Conservation (phyloP, 2,888 invertebrate species). For the Ptycholaimellus sp. region DNA sequence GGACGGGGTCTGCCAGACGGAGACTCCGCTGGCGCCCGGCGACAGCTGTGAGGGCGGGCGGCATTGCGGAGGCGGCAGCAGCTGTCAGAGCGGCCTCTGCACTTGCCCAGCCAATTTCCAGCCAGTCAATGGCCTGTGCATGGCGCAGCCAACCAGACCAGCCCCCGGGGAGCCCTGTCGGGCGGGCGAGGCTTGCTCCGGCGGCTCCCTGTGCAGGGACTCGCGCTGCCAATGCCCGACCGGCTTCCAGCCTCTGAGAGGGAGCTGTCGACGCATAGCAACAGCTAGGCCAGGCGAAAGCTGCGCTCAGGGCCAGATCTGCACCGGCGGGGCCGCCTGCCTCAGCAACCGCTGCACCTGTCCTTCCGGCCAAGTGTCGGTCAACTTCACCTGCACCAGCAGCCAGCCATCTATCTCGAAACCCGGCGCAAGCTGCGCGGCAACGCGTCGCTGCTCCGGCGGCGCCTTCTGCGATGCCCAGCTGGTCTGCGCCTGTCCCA, state of each 20-base stretch:
- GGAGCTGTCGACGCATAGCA: too few relatives aligned
- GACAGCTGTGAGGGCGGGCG: neutral
- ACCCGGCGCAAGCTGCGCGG: too few relatives aligned
- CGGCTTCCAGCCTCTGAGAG: too few relatives aligned
- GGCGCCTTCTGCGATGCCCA: too few relatives aligned
- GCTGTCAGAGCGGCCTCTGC: neutral
- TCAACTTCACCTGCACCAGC: too few relatives aligned
- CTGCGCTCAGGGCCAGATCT: slow-evolving; percentile 18
- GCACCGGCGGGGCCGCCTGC: slow-evolving; percentile 15
- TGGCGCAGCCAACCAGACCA: neutral
- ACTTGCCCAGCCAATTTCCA: neutral
- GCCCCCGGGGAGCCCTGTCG: slow-evolving; percentile 14
- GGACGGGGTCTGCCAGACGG: too few relatives aligned
- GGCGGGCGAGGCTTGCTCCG: slow-evolving; percentile 13
- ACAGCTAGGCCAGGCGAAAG: slow-evolving; percentile 15
- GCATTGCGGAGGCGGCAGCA: neutral
- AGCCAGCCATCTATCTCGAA: too few relatives aligned
- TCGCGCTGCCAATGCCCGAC: slow-evolving; percentile 14
- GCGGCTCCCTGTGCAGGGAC: slow-evolving; percentile 16
- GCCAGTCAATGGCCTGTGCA: neutral
- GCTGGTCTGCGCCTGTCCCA: too few relatives aligned
- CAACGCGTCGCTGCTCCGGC: too few relatives aligned
- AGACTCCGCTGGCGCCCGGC: neutral
- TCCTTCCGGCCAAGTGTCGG: slow-evolving; percentile 4
- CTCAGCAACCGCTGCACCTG: slow-evolving; percentile 10